Evolutionary conservation across 2,113 vertebrate genomes (phyloP), one percentile per base, ranked within the genome.

Genomic region (Clarias batrachus): DNA sequence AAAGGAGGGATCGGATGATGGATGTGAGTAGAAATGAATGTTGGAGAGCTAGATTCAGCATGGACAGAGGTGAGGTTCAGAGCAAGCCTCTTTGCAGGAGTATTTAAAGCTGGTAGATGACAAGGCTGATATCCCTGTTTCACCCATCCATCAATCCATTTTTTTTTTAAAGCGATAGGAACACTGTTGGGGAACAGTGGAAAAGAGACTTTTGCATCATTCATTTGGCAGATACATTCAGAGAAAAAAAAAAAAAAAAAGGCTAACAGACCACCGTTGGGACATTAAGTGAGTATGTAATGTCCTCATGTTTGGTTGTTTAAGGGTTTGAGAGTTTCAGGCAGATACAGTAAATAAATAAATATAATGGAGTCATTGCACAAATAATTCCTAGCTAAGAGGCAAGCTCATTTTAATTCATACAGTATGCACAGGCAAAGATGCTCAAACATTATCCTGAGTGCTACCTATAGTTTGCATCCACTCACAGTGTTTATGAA

Each of bases 21-120:
- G 89, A 92, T 89, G 81, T 78, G 62, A 54, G 84, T 82, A 85
- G 68, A 87, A 87, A 88, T 79, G 48, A 59, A 80, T 57, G 33
- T 57, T 63, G 62, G 70, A 74, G 77, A 89, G 86, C 70, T 62
- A 77, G 85, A 52, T 89, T 88, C 48, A 78, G 37, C 54, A 56
- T 30, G 21, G 68, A 52, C 84, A 63, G 88, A 88, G 86, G 88
- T 89, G 84, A 89, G 65, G 76, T 84, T 87, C 79, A 88, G 81
- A 87, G 81, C 80, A 85, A 60, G 84, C 56, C 86, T 71, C 78
- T 68, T 68, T 78, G 30, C 81, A 63, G 81, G 62, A 84, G 77
- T 83, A 79, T 91, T 90, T 87, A 87, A 89, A 83, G 71, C 74
- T 68, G 85, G 77, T 81, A 85, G 88, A 90, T 87, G 87, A 90